These are phyloP conservation scores for Pharmacophagus antenor DNA, from an alignment of 2,888 invertebrate genomes.

Conservation along the genomic window DNA sequence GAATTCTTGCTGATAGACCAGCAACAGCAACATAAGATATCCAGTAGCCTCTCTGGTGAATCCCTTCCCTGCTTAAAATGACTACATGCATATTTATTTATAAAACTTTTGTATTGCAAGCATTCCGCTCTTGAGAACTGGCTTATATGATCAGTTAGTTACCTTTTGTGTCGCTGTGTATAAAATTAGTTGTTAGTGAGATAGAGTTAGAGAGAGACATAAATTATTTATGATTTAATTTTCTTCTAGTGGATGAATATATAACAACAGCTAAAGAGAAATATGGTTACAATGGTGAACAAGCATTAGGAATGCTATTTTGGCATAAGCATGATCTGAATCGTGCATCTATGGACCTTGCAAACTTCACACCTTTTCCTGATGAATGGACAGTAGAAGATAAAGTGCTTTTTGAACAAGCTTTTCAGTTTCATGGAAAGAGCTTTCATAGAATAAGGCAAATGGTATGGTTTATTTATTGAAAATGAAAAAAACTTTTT, in stretches of 20 bases:
- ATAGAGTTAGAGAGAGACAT: too few relatives aligned
- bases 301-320: constrained; percentile 97
- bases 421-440: constrained; percentile 98
- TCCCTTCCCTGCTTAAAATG: too few relatives aligned
- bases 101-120: too few relatives aligned
- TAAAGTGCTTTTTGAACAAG: constrained; percentile 98
- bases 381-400: constrained; percentile 99
- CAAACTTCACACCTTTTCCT: constrained; percentile 98
- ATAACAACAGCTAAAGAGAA: constrained; percentile 96
- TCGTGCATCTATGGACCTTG: constrained; percentile 94
- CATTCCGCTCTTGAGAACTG: too few relatives aligned
- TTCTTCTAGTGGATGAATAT: constrained; percentile 94
- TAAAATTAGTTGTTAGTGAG: too few relatives aligned
- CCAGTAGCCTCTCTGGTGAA: too few relatives aligned
- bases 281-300: constrained; percentile 98
- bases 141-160: too few relatives aligned
- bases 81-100: too few relatives aligned
- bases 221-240: constrained; percentile 11
- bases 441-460: constrained; percentile 97
- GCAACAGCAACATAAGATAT: too few relatives aligned
- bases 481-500: neutral
- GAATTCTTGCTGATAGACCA: too few relatives aligned
- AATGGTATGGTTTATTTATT: constrained; percentile 85
- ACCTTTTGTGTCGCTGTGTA: too few relatives aligned
- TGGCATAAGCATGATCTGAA: constrained; percentile 99